phyloP scores from a whole-genome alignment of 2,113 vertebrate species.

The Poicephalus gulielmi region DNA sequence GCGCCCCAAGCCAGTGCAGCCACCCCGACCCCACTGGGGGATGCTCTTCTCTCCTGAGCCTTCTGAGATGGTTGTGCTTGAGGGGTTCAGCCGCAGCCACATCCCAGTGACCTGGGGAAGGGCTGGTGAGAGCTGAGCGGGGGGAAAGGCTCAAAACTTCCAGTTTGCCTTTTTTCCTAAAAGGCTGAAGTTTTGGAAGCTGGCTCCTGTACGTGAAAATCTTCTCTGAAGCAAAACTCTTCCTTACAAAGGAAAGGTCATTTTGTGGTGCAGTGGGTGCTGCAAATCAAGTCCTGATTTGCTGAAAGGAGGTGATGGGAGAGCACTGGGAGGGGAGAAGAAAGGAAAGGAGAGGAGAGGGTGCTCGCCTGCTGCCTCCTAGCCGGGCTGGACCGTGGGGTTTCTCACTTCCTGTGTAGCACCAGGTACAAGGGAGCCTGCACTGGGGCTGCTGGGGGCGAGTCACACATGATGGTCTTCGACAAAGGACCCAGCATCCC shows the following conservation, averaged over 20 bases:
- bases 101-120: not conserved
- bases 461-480: accelerated
- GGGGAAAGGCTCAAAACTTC: accelerated
- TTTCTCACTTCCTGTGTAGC: not conserved
- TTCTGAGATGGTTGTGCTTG: accelerated
- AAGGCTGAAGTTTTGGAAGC: not conserved
- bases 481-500: accelerated
- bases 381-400: not conserved
- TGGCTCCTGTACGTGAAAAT: not conserved
- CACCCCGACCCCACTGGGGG: not conserved
- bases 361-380: not conserved
- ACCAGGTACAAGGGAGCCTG: not conserved
- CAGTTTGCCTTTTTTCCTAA: not conserved
- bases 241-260: not conserved
- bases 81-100: not conserved
- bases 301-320: not conserved
- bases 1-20: not conserved
- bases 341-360: not conserved
- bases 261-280: not conserved
- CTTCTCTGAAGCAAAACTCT: not conserved
- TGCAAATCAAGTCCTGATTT: not conserved
- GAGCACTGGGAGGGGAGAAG: not conserved
- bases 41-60: not conserved
- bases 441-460: not conserved
- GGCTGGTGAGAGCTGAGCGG: accelerated